Evolutionary conservation across 1,140 invertebrate species (phyloP), one percentile per base, ranked within the genome.

Genomic region (Euura saliciscinereae): DNA sequence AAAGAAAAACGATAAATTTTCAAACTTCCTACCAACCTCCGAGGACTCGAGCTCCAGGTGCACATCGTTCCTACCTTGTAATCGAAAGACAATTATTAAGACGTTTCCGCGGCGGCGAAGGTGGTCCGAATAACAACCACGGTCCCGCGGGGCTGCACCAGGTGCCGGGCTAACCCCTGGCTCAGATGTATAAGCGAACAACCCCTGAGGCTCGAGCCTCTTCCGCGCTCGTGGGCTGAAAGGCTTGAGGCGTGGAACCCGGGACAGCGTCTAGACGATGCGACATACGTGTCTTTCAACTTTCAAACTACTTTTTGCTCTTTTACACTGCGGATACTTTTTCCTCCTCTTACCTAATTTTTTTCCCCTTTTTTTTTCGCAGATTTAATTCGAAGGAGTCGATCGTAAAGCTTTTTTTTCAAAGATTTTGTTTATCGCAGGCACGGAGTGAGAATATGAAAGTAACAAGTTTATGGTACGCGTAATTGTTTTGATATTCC

Each of bases 101-200:
- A 66, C 13, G 66, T 28, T 51, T 51, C 46, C 11, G 28, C 28
- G 28, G 28, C 28, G 28, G 46, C 46, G 46, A 8, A 8, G 46
- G 7, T 8, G 46, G 46, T 51, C 46, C 46, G 84, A 86, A 86
- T 85, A 85, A 81, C 80, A 85, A 84, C 79, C 78, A 79, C 79
- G 71, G 82, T 85, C 84, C 83, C 83, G 78, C 79, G 82, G 84
- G 84, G 79, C 80, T 78, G 84, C 84, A 86, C 84, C 84, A 86
- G 84, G 84, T 86, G 84, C 76, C 73, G 80, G 83, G 80, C 82
- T 84, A 84, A 83, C 80, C 83, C 82, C 82, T 76, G 84, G 84
- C 84, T 86, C 85, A 86, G 82, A 78, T 77, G 79, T 82, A 82
- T 83, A 76, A 76, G 80, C 46, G 46, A 51, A 28, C 28, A 28